Percentiles rank a stretch among this genome's conserved stretches.
phyloP scores from a whole-genome alignment of 2,888 invertebrate species.

The Tetranychus piercei region DNA sequence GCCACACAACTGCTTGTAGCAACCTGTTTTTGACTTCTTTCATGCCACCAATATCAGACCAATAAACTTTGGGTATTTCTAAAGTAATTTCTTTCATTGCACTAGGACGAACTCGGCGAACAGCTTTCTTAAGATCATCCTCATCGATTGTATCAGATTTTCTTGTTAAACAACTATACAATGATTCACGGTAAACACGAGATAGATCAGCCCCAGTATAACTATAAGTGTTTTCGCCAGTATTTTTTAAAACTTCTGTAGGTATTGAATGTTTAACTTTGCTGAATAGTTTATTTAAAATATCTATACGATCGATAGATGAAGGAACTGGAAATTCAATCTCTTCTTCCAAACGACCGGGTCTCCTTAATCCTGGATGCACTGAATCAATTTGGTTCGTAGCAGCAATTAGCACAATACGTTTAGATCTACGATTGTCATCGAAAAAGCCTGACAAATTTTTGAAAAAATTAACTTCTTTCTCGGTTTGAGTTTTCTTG shows the following conservation, averaged over 20 bases:
- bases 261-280: conserved; percentile 42
- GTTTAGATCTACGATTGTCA: conserved; percentile 34
- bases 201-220: conserved; percentile 74
- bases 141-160: conserved; percentile 24
- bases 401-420: conserved; percentile 54
- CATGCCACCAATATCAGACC: conserved; percentile 87
- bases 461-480: conserved; percentile 43
- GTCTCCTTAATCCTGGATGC: conserved; percentile 53
- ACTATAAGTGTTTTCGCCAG: conserved; percentile 60
- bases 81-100: conserved; percentile 75
- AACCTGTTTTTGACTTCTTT: conserved; percentile 63
- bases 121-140: conserved; percentile 29
- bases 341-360: conserved; percentile 49
- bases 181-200: conserved; percentile 54
- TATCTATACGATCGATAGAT: conserved; percentile 34
- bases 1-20: conserved; percentile 81
- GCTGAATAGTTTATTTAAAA: conserved; percentile 46
- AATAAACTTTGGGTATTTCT: conserved; percentile 62
- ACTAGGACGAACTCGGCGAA: conserved; percentile 49
- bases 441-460: conserved; percentile 50
- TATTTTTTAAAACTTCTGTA: conserved; percentile 40
- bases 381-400: conserved; percentile 56
- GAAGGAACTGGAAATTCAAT: conserved; percentile 32
- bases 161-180: conserved; percentile 41
- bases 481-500: conserved; percentile 43